phyloP scores from a whole-genome alignment of 2,797 vertebrate genomes.

The Acanthopagrus latus region DNA sequence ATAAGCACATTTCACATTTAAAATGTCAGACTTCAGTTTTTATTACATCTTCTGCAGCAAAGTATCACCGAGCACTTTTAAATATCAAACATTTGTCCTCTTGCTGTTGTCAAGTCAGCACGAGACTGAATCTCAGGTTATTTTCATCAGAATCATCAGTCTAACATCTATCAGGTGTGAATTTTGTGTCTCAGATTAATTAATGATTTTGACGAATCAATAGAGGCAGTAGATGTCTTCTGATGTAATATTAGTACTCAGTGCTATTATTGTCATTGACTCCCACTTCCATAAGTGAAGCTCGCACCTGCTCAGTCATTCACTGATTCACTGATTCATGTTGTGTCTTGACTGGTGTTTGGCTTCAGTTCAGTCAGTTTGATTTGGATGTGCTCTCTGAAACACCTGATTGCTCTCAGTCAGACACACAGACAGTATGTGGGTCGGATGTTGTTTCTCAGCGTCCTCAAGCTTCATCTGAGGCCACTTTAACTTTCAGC shows the following conservation, averaged over 20 bases:
- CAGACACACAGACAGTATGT: neutral
- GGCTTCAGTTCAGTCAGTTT: neutral
- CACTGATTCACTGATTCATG: slow-evolving; percentile 2
- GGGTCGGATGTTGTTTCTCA: slow-evolving; percentile 25
- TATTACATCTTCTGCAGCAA: too few species aligned
- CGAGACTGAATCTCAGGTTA: neutral
- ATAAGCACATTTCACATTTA: too few species aligned
- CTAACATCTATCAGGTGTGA: neutral
- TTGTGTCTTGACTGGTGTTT: neutral
- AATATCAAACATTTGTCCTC: too few species aligned
- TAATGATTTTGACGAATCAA: neutral
- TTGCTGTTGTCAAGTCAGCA: neutral
- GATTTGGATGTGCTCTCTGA: too few species aligned
- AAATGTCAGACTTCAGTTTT: too few species aligned
- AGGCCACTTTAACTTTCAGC: neutral
- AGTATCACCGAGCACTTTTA: too few species aligned
- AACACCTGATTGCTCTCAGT: neutral
- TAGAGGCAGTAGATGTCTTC: neutral
- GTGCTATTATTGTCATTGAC: neutral
- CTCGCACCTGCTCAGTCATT: slow-evolving; percentile 14
- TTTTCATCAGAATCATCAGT: neutral
- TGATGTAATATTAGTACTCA: too few species aligned
- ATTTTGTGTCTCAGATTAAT: neutral
- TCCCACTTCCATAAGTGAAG: neutral
- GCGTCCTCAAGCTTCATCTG: slow-evolving; percentile 36